Base-by-base conservation (phyloP, 2,888 invertebrate species). In the Sussaba pulchella region DNA sequence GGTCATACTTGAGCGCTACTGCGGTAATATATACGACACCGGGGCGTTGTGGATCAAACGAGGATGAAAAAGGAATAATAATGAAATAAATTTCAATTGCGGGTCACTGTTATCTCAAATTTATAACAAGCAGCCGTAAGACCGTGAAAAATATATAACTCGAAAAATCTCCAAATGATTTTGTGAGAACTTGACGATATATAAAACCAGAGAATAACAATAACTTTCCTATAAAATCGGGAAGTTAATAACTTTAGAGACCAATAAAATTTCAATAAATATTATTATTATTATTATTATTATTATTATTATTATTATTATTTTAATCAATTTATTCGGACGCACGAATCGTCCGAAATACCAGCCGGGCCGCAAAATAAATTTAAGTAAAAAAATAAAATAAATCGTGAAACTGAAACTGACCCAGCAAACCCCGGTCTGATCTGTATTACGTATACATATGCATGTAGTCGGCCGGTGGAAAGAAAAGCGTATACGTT, bases 401-500 rank as follows among this genome's bases (percentile, higher is more conserved):
- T 10, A 47, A 21, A n/a, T 17, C 47, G 26, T 24, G 36, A 14
- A 67, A 76, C 19, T 12, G 9, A 17, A 47, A 36, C 41, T 66
- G 12, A 24, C 3, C 17, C 57, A 57, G 14, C 5, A 36, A 14
- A 31, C 57, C 57, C 57, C 43, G 31, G 0, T 14, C 64, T 59
- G 47, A 24, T 50, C 24, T 10, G 57, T 9, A 57, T 61, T 50
- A 21, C n/a, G 54, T 24, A 50, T 63, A 72, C 54, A 64, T 61
- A 39, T 24, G 36, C 39, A 14, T 57, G 69, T 73, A 74, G 31
- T 39, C 36, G 45, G 9, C 41, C 54, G 63, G 39, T 50, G 36
- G 47, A 73, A 70, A 70, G 72, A 77, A 70, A 73, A 57, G 43
- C 36, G 72, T 72, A 73, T 81, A 73, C 78, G 84, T 79, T 83